Evolutionary conservation across 2,113 vertebrate genomes (phyloP), one percentile per base, ranked within the genome.

Genomic region (Trogon melanurus): DNA sequence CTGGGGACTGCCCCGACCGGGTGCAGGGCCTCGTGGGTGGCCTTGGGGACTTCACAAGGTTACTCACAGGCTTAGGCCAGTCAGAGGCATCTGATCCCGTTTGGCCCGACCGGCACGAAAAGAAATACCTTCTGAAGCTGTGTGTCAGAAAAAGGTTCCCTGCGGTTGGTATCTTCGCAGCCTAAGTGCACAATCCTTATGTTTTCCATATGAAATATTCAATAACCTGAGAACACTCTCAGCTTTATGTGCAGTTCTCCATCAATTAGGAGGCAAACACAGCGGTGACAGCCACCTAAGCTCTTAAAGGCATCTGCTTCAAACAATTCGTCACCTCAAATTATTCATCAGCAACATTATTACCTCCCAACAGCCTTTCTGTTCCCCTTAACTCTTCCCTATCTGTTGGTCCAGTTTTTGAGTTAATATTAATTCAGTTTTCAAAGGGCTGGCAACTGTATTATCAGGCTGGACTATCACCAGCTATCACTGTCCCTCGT

Each of bases 171-270:
- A 38, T 45, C 85, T 79, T 48, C 23, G 23, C 66, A 65, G 60
- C 60, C 53, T 80, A 61, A 83, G 57, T 8, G 45, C 67, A 80
- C 67, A 80, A 60, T 65, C 75, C 50, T 22, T 45, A 51, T 34
- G 60, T 79, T 81, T 80, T 85, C 72, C 38, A 6, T 66, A 91
- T 89, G 85, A 92, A 95, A 95, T 91, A 94, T 90, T 91, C 91
- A 87, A 75, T 30, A 58, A 58, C 23, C 73, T 69, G 60, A 64
- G 92, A 61, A 75, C 6, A 67, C 58, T 84, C 70, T 64, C 95
- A 90, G 83, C 87, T 73, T 88, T 58, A 58, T 38, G n/a, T 53
- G 79, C 51, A 44, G 92, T 45, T 80, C 91, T 88, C 67, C 79
- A 86, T 93, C 93, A 92, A 82, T 92, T 85, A 94, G 87, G 75